phyloP scores from a whole-genome alignment of 2,113 vertebrate genomes.

The Choloepus hoffmanni region DNA sequence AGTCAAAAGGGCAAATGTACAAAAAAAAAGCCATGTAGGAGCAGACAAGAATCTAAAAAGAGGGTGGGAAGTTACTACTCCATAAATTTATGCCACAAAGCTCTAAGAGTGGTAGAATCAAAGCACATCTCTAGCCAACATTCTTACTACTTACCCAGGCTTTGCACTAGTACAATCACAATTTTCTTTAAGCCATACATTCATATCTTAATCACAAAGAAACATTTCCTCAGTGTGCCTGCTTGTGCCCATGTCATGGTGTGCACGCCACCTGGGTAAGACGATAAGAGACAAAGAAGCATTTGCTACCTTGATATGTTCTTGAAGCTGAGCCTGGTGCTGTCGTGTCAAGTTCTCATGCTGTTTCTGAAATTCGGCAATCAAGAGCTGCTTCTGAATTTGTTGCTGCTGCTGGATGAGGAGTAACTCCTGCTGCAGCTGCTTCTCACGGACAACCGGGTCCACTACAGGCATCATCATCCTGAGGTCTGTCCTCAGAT shows the following conservation, averaged over 20 bases:
- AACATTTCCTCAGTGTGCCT: accelerated
- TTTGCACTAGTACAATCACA: slow-evolving; percentile 12
- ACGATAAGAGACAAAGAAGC: slow-evolving; percentile 75
- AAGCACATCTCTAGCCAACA: neutral
- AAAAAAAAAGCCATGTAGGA: neutral
- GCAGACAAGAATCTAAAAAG: neutral
- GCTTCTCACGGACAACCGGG: slow-evolving; percentile 94
- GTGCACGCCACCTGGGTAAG: neutral
- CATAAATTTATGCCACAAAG: neutral
- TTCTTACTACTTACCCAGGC: neutral
- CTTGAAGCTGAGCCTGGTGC: slow-evolving; percentile 98
- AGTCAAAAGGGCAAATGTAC: neutral
- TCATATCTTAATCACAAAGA: neutral
- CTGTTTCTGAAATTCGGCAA: slow-evolving; percentile 99
- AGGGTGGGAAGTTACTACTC: neutral
- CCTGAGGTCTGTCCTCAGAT: slow-evolving; percentile 96
- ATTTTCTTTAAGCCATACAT: neutral
- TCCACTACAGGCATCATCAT: slow-evolving; percentile 95
- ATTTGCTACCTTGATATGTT: slow-evolving; percentile 97
- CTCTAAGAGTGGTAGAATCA: neutral
- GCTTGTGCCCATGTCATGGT: neutral
- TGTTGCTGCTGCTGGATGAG: slow-evolving; percentile 99
- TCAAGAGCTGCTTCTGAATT: slow-evolving; percentile 98
- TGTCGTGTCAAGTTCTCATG: slow-evolving; percentile 98
- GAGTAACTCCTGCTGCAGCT: slow-evolving; percentile 97